phyloP scores from a whole-genome alignment of 2,888 invertebrate genomes.

The Perizoma flavofasciatum region DNA sequence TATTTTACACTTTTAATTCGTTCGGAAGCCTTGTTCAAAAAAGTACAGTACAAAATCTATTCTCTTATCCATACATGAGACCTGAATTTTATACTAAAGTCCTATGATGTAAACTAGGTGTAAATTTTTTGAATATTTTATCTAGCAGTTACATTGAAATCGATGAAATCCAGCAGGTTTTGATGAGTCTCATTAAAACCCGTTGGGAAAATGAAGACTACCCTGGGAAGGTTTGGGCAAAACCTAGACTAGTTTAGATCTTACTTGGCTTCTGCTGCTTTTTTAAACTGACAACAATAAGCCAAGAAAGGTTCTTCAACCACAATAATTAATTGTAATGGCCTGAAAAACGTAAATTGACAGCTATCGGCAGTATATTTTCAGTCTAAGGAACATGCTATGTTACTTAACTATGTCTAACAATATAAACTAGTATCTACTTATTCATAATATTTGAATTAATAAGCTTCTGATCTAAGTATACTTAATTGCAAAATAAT shows the following conservation, averaged over 20 bases:
- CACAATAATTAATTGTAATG: slow-evolving; percentile 17
- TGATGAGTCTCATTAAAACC: no score
- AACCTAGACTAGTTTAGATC: not conserved
- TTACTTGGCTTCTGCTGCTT: not conserved
- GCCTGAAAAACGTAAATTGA: slow-evolving; percentile 25
- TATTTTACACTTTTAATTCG: slow-evolving; percentile 6
- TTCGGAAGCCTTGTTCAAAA: slow-evolving; percentile 23
- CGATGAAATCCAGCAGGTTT: no score
- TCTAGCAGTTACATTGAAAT: no score
- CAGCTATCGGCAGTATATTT: slow-evolving; percentile 26
- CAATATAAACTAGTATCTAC: slow-evolving; percentile 23
- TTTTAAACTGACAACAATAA: not conserved
- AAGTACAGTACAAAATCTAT: slow-evolving; percentile 25
- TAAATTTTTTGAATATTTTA: no score
- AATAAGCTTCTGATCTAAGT: slow-evolving; percentile 14
- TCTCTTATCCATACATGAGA: slow-evolving; percentile 15
- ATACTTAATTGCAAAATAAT: slow-evolving; percentile 23
- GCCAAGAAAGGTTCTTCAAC: slow-evolving; percentile 6
- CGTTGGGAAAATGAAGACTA: no score
- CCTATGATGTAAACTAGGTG: no score
- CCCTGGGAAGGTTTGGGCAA: no score
- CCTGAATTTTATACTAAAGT: slow-evolving; percentile 1
- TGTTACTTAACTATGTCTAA: slow-evolving; percentile 23
- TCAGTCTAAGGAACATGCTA: slow-evolving; percentile 29
- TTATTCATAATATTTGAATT: slow-evolving; percentile 22